phyloP scores from a whole-genome alignment of 2,888 invertebrate genomes.

The Sthenelais limicola region DNA sequence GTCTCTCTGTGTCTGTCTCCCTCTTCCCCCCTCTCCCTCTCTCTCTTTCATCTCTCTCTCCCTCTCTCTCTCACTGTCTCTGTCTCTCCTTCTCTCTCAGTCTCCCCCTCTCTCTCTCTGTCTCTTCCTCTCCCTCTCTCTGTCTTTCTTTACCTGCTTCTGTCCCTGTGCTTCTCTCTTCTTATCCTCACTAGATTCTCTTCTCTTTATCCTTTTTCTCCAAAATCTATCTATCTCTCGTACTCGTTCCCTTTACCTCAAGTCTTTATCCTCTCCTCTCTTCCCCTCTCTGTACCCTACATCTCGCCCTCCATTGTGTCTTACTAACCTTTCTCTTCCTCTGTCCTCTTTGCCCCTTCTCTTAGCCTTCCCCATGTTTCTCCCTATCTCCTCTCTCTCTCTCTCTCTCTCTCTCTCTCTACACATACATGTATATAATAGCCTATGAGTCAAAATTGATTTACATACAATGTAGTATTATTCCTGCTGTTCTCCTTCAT shows the following conservation, averaged over 20 bases:
- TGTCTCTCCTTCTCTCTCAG: background rate
- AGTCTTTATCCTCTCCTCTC: background rate
- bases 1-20: background rate
- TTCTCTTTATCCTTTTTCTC: conserved; percentile 3
- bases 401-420: background rate
- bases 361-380: conserved; percentile 11
- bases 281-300: background rate
- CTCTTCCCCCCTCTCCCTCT: background rate
- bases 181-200: background rate
- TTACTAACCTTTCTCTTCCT: conserved; percentile 5
- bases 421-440: too few relatives aligned
- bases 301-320: background rate
- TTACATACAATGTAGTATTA: too few relatives aligned
- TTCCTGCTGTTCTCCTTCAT: too few relatives aligned
- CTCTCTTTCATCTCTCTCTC: conserved; percentile 7
- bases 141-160: background rate
- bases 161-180: background rate
- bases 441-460: too few relatives aligned
- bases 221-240: background rate
- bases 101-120: background rate
- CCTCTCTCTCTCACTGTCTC: conserved; percentile 27
- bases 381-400: conserved; percentile 30
- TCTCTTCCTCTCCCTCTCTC: background rate
- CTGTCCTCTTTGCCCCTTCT: background rate
- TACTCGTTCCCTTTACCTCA: background rate